phyloP scores from a whole-genome alignment of 2,113 vertebrate species.

The Riparia riparia region DNA sequence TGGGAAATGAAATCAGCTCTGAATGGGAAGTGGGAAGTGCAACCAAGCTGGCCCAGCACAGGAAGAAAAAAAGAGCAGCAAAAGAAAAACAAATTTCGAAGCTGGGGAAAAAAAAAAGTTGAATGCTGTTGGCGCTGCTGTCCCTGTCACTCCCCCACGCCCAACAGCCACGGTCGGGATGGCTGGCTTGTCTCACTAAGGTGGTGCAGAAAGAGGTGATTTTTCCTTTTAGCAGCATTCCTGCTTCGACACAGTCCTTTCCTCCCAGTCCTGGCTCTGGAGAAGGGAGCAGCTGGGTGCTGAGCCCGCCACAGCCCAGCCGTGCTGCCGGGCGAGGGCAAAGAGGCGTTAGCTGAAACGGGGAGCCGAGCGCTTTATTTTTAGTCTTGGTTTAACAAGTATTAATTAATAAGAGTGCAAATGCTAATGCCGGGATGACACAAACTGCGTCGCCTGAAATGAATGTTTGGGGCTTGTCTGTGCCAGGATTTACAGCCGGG shows the following conservation, averaged over 20 bases:
- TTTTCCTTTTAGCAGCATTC: not conserved
- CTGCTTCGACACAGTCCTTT: not conserved
- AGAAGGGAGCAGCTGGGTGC: not conserved
- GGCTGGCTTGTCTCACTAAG: not conserved
- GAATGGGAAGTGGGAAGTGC: not conserved
- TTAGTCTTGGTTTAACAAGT: conserved; percentile 47
- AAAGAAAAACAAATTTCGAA: not conserved
- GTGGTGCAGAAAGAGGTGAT: not conserved
- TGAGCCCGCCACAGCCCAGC: not conserved
- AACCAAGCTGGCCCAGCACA: not conserved
- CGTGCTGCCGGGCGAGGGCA: not conserved
- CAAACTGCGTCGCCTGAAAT: not conserved
- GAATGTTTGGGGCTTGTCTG: conserved; percentile 30
- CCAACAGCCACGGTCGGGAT: accelerated
- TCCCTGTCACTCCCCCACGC: not conserved
- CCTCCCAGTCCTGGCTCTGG: not conserved
- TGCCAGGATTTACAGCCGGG: conserved; percentile 21
- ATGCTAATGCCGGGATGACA: conserved; percentile 21
- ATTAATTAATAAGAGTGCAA: conserved; percentile 58
- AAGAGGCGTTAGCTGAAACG: not conserved
- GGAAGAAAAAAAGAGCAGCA: not conserved
- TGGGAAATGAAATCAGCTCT: not conserved
- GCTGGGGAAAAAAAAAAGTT: not conserved
- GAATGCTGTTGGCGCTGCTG: accelerated
- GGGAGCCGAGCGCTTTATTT: conserved; percentile 14